These are phyloP conservation scores for Ailurus styani DNA, from an alignment of 2,113 vertebrate genomes.

Conservation along the genomic window DNA sequence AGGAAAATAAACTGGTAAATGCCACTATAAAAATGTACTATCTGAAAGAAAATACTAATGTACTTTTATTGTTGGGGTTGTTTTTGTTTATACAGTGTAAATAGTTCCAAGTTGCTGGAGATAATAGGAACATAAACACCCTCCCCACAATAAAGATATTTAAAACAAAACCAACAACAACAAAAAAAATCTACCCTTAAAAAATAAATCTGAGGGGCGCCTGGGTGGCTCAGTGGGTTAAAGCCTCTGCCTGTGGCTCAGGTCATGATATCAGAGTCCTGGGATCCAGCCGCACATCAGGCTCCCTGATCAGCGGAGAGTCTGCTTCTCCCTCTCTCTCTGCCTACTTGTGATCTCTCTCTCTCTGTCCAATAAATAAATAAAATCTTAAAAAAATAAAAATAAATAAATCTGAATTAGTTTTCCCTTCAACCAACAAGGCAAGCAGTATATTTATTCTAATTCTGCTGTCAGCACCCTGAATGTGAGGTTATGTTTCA, in stretches of 20 bases:
- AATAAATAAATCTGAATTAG: background rate
- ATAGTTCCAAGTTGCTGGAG: background rate
- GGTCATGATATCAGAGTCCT: no score
- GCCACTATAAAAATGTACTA: background rate
- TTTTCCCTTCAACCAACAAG: background rate
- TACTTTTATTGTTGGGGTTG: background rate
- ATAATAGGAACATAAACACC: background rate
- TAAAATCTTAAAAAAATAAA: no score
- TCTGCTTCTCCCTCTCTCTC: no score
- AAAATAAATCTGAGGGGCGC: background rate
- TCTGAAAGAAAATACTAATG: background rate
- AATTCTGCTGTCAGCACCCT: rapidly evolving
- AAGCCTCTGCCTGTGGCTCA: no score
- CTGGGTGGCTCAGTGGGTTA: no score
- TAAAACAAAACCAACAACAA: background rate
- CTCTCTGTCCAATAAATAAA: no score
- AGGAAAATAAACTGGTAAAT: background rate
- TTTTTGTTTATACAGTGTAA: background rate
- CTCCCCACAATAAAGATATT: background rate
- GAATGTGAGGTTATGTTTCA: background rate
- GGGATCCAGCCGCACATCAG: no score
- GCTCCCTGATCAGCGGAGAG: no score
- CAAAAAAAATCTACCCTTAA: background rate
- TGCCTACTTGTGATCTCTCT: no score
- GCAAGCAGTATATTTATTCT: background rate